phyloP scores from a whole-genome alignment of 2,797 vertebrate species.

The Manis pentadactyla region DNA sequence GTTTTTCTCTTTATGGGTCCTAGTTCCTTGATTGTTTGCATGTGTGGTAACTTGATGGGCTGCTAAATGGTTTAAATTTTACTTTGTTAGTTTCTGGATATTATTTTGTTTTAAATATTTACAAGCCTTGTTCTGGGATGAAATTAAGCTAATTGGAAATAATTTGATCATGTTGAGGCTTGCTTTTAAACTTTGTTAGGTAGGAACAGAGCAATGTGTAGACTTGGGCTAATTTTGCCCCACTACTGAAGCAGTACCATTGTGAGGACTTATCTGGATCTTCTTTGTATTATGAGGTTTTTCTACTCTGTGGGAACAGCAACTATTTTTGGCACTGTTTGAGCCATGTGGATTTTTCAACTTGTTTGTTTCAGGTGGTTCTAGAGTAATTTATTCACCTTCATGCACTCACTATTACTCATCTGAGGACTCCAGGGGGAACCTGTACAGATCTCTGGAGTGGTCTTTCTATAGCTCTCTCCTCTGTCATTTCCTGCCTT shows the following conservation, averaged over 20 bases:
- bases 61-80: not conserved
- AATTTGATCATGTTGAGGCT: not conserved
- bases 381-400: not conserved
- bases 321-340: not conserved
- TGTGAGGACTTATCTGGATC: not conserved
- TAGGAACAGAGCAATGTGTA: not conserved
- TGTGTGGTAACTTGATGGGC: not conserved
- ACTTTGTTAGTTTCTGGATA: not conserved
- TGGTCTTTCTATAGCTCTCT: not conserved
- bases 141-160: not conserved
- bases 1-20: not conserved
- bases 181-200: not conserved
- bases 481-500: not conserved
- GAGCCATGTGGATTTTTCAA: not conserved
- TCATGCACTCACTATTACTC: not conserved
- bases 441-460: not conserved
- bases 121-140: not conserved
- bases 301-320: not conserved
- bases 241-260: not conserved
- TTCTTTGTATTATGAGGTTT: not conserved
- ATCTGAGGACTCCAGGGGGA: not conserved
- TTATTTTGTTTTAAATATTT: not conserved
- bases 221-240: not conserved
- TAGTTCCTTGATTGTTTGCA: not conserved
- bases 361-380: constrained; percentile 29